Conservation (phyloP, 2,113 vertebrate species). For the Diglossa brunneiventris region DNA sequence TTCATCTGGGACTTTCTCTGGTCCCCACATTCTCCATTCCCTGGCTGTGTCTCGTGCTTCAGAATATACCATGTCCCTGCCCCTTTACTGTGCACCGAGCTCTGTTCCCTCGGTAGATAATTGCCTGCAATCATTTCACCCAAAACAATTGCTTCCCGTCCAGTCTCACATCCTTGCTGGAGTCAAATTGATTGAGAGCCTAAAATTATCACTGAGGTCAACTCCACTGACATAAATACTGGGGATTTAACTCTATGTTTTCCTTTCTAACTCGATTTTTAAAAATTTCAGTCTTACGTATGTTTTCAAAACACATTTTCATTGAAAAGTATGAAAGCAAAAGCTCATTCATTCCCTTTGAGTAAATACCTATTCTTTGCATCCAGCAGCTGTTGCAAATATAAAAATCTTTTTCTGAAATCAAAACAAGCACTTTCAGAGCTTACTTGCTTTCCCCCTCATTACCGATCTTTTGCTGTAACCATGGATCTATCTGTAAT, state of each 20-base stretch:
- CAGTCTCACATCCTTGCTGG: not conserved
- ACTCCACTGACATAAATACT: not conserved
- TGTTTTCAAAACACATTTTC: not conserved
- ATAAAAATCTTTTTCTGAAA: not conserved
- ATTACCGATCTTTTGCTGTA: not conserved
- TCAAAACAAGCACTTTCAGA: not conserved
- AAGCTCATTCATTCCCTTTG: not conserved
- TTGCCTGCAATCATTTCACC: not conserved
- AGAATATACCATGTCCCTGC: not conserved
- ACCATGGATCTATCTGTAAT: not conserved
- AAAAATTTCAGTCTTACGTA: not conserved
- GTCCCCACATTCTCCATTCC: not conserved
- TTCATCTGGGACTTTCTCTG: not conserved
- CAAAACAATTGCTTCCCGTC: not conserved
- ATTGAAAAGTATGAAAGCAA: not conserved
- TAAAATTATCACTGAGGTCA: not conserved
- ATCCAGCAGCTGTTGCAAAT: not conserved
- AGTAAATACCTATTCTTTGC: not conserved
- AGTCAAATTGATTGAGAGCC: not conserved
- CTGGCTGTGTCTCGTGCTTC: not conserved
- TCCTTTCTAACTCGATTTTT: not conserved
- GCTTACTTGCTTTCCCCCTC: not conserved
- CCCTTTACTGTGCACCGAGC: not conserved
- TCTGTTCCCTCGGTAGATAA: not conserved
- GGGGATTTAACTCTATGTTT: not conserved